Conservation (phyloP, 1,140 invertebrate species). For the Brachionus angularis region DNA sequence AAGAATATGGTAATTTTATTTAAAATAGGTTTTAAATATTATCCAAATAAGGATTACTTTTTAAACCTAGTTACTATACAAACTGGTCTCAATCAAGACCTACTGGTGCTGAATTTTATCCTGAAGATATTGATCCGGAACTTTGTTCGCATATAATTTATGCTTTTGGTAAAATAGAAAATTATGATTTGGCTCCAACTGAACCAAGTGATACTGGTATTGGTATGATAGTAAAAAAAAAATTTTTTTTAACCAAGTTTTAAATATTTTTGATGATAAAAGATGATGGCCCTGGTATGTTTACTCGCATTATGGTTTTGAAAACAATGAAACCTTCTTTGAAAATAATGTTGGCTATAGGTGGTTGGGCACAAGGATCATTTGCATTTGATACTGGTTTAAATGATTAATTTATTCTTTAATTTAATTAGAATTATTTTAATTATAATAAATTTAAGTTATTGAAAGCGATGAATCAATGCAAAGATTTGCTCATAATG, state of each 20-base stretch:
- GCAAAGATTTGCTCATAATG: slow-evolving; percentile 37
- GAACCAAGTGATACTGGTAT: slow-evolving; percentile 70
- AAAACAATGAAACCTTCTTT: background rate
- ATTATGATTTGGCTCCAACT: slow-evolving; percentile 70
- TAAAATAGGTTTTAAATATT: too few species aligned
- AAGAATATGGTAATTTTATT: too few species aligned
- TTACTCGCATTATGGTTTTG: slow-evolving; percentile 9
- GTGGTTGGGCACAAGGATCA: slow-evolving; percentile 76
- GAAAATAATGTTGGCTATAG: slow-evolving; percentile 4
- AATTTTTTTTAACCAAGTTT: too few species aligned
- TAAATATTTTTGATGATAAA: too few species aligned
- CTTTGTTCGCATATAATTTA: slow-evolving; percentile 89
- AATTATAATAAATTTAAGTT: slow-evolving; percentile 70
- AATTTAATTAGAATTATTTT: background rate
- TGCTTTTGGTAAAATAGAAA: slow-evolving; percentile 72
- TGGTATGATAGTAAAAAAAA: slow-evolving; percentile 45
- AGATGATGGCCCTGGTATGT: slow-evolving; percentile 20
- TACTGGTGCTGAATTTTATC: slow-evolving; percentile 75
- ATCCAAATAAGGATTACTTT: too few species aligned
- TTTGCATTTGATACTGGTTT: slow-evolving; percentile 6
- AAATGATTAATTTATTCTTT: background rate
- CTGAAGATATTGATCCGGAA: slow-evolving; percentile 75
- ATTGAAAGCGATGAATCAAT: slow-evolving; percentile 63
- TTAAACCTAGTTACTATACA: slow-evolving; percentile 70
- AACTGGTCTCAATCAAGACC: slow-evolving; percentile 85